Conservation (phyloP, 1,140 invertebrate species). For the Tachypleus tridentatus region DNA sequence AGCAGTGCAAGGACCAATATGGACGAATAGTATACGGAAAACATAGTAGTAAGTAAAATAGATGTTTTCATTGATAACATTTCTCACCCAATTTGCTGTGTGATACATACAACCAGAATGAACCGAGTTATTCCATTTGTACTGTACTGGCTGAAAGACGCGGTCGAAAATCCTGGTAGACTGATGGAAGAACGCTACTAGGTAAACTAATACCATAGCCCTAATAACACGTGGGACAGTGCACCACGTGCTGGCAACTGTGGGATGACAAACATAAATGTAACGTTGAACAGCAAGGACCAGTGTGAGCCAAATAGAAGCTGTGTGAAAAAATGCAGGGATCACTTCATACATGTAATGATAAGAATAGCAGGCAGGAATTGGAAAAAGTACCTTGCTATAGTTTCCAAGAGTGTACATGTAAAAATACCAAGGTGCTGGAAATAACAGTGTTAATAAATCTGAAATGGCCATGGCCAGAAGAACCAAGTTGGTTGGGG, state of each 20-base stretch:
- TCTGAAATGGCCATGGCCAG: conserved; percentile 82
- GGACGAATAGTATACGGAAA: conserved; percentile 80
- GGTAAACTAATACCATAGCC: conserved; percentile 57
- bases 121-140: conserved; percentile 47
- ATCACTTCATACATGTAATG: conserved; percentile 52
- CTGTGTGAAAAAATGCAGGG: conserved; percentile 80
- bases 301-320: conserved; percentile 80
- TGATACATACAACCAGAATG: conserved; percentile 8
- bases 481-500: conserved; percentile 54
- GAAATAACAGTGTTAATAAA: conserved; percentile 78
- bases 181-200: conserved; percentile 64
- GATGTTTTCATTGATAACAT: conserved; percentile 46
- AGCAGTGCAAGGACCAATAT: conserved; percentile 73
- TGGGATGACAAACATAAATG: conserved; percentile 82
- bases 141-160: conserved; percentile 35
- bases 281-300: conserved; percentile 76
- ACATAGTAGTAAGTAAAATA: conserved; percentile 69
- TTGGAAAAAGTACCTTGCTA: conserved; percentile 56
- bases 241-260: conserved; percentile 69
- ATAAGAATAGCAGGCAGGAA: conserved; percentile 61
- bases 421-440: conserved; percentile 63
- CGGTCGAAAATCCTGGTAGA: conserved; percentile 61
- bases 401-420: conserved; percentile 82
- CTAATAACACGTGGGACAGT: conserved; percentile 68
- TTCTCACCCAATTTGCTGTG: conserved; percentile 49